Percentiles rank a stretch among this genome's conserved stretches.
These are phyloP conservation scores for Bradypus variegatus DNA, from an alignment of 2,797 vertebrate genomes.

Conservation along the genomic window DNA sequence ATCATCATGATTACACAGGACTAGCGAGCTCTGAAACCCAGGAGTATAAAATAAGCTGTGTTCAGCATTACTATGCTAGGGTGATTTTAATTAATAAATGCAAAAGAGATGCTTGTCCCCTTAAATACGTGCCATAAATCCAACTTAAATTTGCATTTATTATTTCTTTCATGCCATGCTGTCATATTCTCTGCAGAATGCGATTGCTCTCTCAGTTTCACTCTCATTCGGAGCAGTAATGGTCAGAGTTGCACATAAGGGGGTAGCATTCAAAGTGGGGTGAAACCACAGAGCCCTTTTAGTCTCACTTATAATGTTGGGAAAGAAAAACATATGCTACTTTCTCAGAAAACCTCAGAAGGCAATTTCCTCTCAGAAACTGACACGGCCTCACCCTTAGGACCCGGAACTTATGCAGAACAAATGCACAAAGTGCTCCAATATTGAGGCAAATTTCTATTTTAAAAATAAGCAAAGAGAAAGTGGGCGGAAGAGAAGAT, in stretches of 20 bases:
- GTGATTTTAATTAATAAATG: not conserved
- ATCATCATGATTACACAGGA: accelerated
- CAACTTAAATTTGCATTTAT: too few species aligned
- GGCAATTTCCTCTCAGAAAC: not conserved
- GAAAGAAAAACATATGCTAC: accelerated
- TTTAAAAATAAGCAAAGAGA: not conserved
- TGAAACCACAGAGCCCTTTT: not conserved
- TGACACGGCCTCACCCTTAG: accelerated
- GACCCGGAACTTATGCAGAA: not conserved
- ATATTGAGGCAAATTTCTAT: not conserved
- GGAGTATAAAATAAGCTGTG: not conserved
- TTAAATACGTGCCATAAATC: not conserved
- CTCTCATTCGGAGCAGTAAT: not conserved
- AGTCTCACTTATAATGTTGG: not conserved
- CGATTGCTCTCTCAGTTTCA: not conserved
- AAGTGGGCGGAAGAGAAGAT: too few species aligned
- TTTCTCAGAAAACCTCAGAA: not conserved
- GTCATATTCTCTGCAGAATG: accelerated
- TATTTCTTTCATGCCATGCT: not conserved
- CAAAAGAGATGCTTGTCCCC: not conserved
- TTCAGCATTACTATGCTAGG: not conserved
- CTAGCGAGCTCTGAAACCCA: too few species aligned
- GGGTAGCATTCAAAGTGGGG: not conserved
- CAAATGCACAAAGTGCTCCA: not conserved
- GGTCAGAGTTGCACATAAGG: not conserved